These are phyloP conservation scores for Lithosia quadra DNA, from an alignment of 2,888 invertebrate species.

Conservation along the genomic window DNA sequence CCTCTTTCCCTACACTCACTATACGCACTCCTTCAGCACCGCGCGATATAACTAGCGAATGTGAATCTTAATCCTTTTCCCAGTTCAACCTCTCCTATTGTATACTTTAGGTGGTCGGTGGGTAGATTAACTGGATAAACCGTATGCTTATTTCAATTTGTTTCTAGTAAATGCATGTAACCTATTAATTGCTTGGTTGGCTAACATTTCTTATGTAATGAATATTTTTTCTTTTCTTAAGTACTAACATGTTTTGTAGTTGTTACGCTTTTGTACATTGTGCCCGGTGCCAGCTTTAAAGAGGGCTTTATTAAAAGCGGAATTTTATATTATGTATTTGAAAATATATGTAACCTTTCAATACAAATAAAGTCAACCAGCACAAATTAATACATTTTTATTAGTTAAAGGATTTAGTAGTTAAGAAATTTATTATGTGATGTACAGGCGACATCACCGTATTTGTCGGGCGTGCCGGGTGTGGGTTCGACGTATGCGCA, in stretches of 20 bases:
- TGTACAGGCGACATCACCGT: slow-evolving; percentile 94
- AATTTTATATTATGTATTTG: neutral
- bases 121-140: slow-evolving; percentile 74
- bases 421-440: slow-evolving; percentile 51
- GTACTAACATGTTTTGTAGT: slow-evolving; percentile 28
- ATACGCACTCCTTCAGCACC: slow-evolving; percentile 44
- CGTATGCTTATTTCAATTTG: slow-evolving; percentile 75
- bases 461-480: slow-evolving; percentile 96
- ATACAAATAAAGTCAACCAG: slow-evolving; percentile 5
- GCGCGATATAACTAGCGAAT: slow-evolving; percentile 24
- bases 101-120: slow-evolving; percentile 77
- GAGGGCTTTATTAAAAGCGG: slow-evolving; percentile 32
- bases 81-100: slow-evolving; percentile 55
- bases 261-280: slow-evolving; percentile 46
- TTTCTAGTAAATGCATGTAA: slow-evolving; percentile 72
- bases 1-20: slow-evolving; percentile 33
- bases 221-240: slow-evolving; percentile 25
- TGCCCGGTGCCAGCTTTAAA: slow-evolving; percentile 40
- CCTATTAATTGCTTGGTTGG: slow-evolving; percentile 68
- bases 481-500: slow-evolving; percentile 96
- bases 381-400: neutral
- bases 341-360: neutral
- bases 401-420: slow-evolving; percentile 8
- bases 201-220: slow-evolving; percentile 54
- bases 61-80: slow-evolving; percentile 41